Evolutionary conservation across 2,888 invertebrate species (phyloP), one percentile per base, ranked within the genome.

Genomic region (Agrotis exclamationis): DNA sequence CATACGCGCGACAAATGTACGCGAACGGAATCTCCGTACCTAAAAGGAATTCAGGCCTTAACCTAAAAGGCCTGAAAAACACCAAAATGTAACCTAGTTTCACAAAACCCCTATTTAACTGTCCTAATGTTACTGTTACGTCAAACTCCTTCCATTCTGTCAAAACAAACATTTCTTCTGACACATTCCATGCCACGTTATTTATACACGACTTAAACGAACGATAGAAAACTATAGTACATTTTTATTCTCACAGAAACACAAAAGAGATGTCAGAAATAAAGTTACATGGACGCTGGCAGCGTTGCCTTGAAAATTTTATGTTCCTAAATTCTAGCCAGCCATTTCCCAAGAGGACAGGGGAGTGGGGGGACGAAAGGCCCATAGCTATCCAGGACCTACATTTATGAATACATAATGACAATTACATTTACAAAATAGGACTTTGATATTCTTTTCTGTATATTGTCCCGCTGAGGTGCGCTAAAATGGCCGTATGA

Each of bases 361-460:
- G 24, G 50, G n/a, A 7, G 59, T 3, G 48, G 48, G 20, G 48
- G 63, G 44, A 24, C 54, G 28, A 56, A 60, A 69, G 64, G 65
- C 72, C 72, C 70, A 77, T 71, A 76, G 78, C 78, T 79, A 76
- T 77, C 63, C 72, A 74, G 78, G 67, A 75, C 74, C 76, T 82
- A 83, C 74, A 82, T 82, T 79, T 85, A 86, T 87, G 84, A 87
- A 87, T 88, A 87, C 85, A 85, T 83, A 82, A 88, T 82, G 74
- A 63, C 79, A 85, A 85, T 83, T 83, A 84, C 82, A 84, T 86
- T 85, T 84, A 83, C 68, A 79, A 82, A 85, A 84, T 79, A 82
- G 83, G 75, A 78, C 72, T 70, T 82, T 79, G 64, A 81, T 77
- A 84, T 82, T 76, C 63, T 76, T 80, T 62, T 79, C 48, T 64